These are phyloP conservation scores for Lepilemur ruficaudatus DNA, from an alignment of 2,797 vertebrate species.

Conservation along the genomic window DNA sequence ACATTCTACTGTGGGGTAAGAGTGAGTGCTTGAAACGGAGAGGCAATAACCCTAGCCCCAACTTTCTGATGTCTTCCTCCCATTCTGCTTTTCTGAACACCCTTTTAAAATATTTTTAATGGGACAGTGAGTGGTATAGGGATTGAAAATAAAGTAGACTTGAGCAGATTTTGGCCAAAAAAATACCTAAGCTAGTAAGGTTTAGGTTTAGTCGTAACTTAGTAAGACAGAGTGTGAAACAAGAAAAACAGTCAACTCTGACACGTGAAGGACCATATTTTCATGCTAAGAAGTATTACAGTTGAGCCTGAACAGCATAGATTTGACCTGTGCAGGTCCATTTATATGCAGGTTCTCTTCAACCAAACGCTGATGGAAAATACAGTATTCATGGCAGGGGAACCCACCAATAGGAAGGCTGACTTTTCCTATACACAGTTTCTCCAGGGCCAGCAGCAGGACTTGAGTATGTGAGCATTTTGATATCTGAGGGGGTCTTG, in stretches of 20 bases:
- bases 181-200: background rate
- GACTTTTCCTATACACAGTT: background rate
- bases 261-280: background rate
- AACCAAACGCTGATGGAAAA: background rate
- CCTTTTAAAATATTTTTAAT: background rate
- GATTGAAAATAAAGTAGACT: background rate
- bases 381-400: background rate
- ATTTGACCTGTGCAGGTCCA: background rate
- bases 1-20: background rate
- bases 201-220: too few species aligned
- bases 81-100: background rate
- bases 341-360: background rate
- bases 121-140: background rate
- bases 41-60: background rate
- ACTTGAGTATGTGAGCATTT: background rate
- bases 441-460: background rate
- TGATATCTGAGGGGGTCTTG: too few species aligned
- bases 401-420: background rate
- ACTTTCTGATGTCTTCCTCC: background rate
- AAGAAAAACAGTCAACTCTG: background rate
- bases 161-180: background rate
- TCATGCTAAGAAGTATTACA: background rate
- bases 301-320: too few species aligned
- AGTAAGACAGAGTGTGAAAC: background rate
- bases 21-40: background rate